These are phyloP conservation scores for Ctenicera cuprea DNA, from an alignment of 2,888 invertebrate genomes.

Conservation along the genomic window DNA sequence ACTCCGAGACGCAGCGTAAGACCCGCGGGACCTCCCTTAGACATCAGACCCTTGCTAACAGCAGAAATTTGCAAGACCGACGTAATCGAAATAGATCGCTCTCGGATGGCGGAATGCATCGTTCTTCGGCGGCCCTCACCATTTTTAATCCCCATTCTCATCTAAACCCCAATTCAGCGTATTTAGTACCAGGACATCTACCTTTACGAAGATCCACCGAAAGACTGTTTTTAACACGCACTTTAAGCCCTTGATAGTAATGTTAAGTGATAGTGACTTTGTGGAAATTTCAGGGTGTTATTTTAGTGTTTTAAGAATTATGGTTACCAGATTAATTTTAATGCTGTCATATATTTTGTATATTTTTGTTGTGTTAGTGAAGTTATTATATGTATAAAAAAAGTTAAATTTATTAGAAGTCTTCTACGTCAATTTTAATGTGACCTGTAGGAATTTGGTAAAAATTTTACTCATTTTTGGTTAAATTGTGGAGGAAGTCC, in stretches of 20 bases:
- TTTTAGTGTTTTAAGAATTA: constrained; percentile 3
- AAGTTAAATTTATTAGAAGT: too few relatives aligned
- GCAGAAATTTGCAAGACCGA: constrained; percentile 43
- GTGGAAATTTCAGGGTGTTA: constrained; percentile 8
- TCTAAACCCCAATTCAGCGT: constrained; percentile 38
- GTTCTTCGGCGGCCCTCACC: constrained; percentile 30
- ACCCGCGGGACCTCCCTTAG: constrained; percentile 58
- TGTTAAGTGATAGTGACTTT: constrained; percentile 21
- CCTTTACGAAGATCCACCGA: constrained; percentile 36
- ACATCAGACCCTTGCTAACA: constrained; percentile 34
- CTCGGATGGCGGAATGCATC: constrained; percentile 40
- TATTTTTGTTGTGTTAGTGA: background rate
- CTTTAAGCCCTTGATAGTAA: constrained; percentile 18
- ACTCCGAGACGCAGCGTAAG: constrained; percentile 77
- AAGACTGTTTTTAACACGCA: constrained; percentile 35
- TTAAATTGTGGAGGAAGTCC: too few relatives aligned
- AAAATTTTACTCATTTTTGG: too few relatives aligned
- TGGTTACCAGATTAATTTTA: constrained; percentile 21
- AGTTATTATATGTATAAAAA: background rate
- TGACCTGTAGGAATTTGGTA: too few relatives aligned
- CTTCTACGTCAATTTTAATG: too few relatives aligned
- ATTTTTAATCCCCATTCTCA: constrained; percentile 42
- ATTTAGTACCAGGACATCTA: constrained; percentile 37
- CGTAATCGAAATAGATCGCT: constrained; percentile 47
- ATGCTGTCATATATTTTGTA: background rate